A percentile compares a stretch with the other conserved stretches of the same genome.
These are phyloP conservation scores for Aleiodes testaceus DNA, from an alignment of 2,888 invertebrate species.

Conservation along the genomic window DNA sequence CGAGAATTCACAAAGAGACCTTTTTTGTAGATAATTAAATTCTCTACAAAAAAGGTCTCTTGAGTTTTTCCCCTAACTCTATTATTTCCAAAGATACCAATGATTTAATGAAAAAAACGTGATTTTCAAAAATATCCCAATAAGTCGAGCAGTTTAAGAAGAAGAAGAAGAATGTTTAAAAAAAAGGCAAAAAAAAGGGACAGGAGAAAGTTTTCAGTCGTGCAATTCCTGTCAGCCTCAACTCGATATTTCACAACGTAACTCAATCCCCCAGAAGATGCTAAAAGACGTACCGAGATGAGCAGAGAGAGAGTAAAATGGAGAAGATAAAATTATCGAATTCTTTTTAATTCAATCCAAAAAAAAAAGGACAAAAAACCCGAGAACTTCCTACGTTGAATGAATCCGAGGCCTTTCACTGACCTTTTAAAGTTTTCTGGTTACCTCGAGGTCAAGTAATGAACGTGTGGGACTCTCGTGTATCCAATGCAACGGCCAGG, in stretches of 20 bases:
- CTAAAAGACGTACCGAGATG: conserved; percentile 4
- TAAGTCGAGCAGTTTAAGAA: too few relatives aligned
- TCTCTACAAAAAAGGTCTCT: too few relatives aligned
- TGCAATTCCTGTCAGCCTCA: not conserved
- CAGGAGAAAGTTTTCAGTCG: conserved; percentile 34
- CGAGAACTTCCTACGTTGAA: conserved; percentile 54
- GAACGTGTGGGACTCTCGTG: conserved; percentile 30
- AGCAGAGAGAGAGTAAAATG: conserved; percentile 22
- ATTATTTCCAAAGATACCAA: too few relatives aligned
- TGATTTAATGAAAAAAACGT: too few relatives aligned
- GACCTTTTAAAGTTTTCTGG: conserved; percentile 60
- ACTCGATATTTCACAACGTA: conserved; percentile 35
- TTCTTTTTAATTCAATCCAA: conserved; percentile 23
- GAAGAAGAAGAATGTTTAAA: not conserved
- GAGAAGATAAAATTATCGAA: conserved; percentile 2
- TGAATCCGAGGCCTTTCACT: conserved; percentile 61
- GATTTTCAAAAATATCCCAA: too few relatives aligned
- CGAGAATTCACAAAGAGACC: too few relatives aligned
- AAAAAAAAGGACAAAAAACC: conserved; percentile 9
- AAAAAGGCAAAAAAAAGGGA: conserved; percentile 7
- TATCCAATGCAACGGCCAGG: conserved; percentile 14
- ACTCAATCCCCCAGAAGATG: not conserved
- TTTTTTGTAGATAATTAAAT: too few relatives aligned
- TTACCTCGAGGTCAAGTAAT: conserved; percentile 56
- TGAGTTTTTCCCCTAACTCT: too few relatives aligned